Percentiles rank a stretch among this genome's conserved stretches.
Conservation (phyloP, 2,113 vertebrate genomes). For the Apodemus speciosus region DNA sequence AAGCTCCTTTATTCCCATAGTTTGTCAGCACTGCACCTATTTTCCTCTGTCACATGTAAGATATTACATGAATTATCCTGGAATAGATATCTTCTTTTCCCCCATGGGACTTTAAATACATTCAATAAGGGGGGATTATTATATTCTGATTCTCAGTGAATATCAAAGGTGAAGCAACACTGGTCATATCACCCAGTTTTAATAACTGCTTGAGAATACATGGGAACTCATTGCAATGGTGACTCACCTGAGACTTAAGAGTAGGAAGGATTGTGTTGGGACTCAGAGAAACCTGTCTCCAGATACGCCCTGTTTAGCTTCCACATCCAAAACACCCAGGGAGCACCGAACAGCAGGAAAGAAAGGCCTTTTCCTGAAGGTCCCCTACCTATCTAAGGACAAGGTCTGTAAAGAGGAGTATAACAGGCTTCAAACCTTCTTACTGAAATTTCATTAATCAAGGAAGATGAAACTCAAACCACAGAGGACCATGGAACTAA, state of each 20-base stretch:
- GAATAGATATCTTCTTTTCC: not conserved
- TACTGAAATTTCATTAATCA: constrained; percentile 13
- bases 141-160: not conserved
- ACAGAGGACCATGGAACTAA: not conserved
- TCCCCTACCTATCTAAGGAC: not conserved
- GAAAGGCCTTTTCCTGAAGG: not conserved
- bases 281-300: not conserved
- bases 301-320: not conserved
- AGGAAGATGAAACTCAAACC: not conserved
- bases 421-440: not conserved
- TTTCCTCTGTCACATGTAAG: not conserved
- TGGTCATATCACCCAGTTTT: not conserved
- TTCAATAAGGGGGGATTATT: not conserved
- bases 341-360: not conserved
- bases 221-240: not conserved
- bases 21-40: not conserved
- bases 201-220: constrained; percentile 37
- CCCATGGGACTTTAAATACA: not conserved
- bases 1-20: not conserved
- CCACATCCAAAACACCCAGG: not conserved
- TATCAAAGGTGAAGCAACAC: constrained; percentile 7
- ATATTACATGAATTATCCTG: not conserved
- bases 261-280: constrained; percentile 1
- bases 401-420: not conserved
- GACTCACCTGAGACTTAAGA: constrained; percentile 38